Percentiles rank a stretch among this genome's conserved stretches.
Evolutionary conservation across 2,888 invertebrate species (phyloP).

Genomic region (Flexamia atlantica): DNA sequence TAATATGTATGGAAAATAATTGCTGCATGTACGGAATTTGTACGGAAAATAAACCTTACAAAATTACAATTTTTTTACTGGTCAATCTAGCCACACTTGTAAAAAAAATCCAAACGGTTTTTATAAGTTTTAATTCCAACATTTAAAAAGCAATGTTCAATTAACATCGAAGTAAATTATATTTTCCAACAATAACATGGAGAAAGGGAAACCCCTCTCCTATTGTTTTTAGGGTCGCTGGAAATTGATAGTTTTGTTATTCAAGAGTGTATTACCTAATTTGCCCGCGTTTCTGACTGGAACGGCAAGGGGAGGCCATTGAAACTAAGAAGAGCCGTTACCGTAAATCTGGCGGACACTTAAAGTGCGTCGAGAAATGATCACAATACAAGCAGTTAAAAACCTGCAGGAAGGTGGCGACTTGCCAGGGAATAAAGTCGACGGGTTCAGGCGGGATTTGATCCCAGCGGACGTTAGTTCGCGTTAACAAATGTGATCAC

Average conservation of each 20-base stretch:
- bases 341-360: conserved; percentile 37
- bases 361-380: conserved; percentile 37
- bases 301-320: conserved; percentile 48
- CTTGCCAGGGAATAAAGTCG: conserved; percentile 1
- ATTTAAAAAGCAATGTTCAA: too few relatives aligned
- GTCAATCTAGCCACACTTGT: too few relatives aligned
- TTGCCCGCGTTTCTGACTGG: neutral
- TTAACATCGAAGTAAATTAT: too few relatives aligned
- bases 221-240: neutral
- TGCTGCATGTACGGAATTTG: too few relatives aligned
- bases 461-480: conserved; percentile 3
- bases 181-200: neutral
- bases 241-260: conserved; percentile 28
- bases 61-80: too few relatives aligned
- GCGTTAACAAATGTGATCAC: neutral
- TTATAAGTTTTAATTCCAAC: too few relatives aligned
- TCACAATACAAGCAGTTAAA: conserved; percentile 35
- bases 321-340: conserved; percentile 44
- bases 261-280: conserved; percentile 42
- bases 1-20: too few relatives aligned
- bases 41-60: too few relatives aligned
- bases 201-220: neutral
- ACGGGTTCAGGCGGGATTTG: neutral
- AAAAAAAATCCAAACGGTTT: too few relatives aligned
- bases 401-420: conserved; percentile 23